phyloP scores from a whole-genome alignment of 1,140 invertebrate genomes.

The Archivesica marissinica region DNA sequence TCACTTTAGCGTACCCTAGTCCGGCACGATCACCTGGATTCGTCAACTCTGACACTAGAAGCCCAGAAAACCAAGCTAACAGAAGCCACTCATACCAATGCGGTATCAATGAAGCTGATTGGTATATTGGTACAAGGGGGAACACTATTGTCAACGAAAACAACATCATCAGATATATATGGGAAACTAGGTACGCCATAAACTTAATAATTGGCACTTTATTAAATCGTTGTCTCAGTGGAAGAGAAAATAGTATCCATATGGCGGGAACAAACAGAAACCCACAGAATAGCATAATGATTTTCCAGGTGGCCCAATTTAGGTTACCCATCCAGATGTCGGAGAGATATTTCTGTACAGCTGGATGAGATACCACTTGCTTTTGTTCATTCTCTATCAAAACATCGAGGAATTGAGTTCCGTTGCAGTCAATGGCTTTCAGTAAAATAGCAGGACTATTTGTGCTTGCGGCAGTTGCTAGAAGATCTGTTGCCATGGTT shows the following conservation, averaged over 20 bases:
- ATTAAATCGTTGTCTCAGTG: constrained; percentile 97
- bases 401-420: constrained; percentile 98
- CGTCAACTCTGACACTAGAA: constrained; percentile 97
- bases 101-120: constrained; percentile 83
- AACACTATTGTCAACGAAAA: constrained; percentile 94
- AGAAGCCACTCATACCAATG: constrained; percentile 99
- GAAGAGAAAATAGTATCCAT: constrained; percentile 98
- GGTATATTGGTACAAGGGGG: constrained; percentile 88
- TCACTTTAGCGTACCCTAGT: constrained; percentile 86
- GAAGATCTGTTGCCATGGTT: constrained; percentile 97
- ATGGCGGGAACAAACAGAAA: constrained; percentile 97
- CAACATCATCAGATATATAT: constrained; percentile 98
- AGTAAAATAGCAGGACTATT: constrained; percentile 90
- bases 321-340: constrained; percentile 94
- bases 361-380: constrained; percentile 89
- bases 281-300: constrained; percentile 94
- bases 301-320: constrained; percentile 98
- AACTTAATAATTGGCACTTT: constrained; percentile 98
- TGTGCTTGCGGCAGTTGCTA: constrained; percentile 96
- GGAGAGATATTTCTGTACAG: constrained; percentile 88
- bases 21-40: constrained; percentile 88
- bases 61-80: constrained; percentile 97
- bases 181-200: constrained; percentile 99
- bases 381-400: constrained; percentile 99
- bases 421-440: constrained; percentile 84